These are phyloP conservation scores for Corella eumyota DNA, from an alignment of 23 tunicate species.

Conservation along the genomic window DNA sequence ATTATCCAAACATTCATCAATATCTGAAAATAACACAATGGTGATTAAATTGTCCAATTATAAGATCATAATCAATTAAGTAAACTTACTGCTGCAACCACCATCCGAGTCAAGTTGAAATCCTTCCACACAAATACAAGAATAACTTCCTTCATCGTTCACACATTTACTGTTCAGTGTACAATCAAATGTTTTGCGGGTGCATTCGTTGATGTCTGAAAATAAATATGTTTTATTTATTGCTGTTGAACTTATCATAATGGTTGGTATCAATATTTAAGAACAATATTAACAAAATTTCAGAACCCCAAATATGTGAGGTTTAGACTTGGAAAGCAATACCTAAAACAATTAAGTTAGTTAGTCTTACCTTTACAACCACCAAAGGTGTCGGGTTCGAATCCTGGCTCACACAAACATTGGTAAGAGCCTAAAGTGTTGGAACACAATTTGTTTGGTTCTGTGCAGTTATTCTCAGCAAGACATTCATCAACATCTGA, in stretches of 20 bases:
- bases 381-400: conserved; percentile 21
- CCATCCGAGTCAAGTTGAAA: conserved; percentile 3
- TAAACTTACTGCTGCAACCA: conserved; percentile 7
- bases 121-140: conserved; percentile 10
- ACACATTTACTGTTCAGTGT: conserved; percentile 10
- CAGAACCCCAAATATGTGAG: too few species aligned
- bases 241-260: too few species aligned
- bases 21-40: conserved; percentile 16
- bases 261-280: too few species aligned
- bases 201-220: conserved; percentile 16
- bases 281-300: too few species aligned
- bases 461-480: not conserved
- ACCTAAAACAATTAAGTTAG: too few species aligned
- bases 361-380: conserved; percentile 18
- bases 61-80: not conserved
- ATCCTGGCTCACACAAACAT: conserved; percentile 32
- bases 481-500: conserved; percentile 46
- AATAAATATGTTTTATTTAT: too few species aligned
- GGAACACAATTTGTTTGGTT: conserved; percentile 3
- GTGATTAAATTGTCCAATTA: not conserved
- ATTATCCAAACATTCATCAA: conserved; percentile 35
- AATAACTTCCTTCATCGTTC: conserved; percentile 4
- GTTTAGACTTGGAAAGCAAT: too few species aligned
- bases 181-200: conserved; percentile 4
- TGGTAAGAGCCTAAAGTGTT: conserved; percentile 21